Conservation (phyloP, 2,113 vertebrate genomes). For the Atlantisia rogersi region DNA sequence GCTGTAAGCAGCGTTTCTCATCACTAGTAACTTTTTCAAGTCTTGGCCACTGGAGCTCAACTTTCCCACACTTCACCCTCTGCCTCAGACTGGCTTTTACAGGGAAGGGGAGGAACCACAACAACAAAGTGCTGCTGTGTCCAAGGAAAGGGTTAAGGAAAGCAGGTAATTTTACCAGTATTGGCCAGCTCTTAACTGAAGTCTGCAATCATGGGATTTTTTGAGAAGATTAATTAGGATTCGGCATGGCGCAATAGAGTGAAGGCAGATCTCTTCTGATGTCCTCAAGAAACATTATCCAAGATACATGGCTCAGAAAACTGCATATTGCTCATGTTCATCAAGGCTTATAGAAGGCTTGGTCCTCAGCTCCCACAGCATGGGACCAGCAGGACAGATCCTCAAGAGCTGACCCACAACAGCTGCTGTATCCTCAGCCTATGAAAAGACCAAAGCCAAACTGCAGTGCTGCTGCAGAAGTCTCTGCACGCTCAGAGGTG, state of each 20-base stretch:
- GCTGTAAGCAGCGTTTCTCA: background rate
- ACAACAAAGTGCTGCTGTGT: background rate
- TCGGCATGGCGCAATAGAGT: background rate
- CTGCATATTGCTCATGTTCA: too few species aligned
- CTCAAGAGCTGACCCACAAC: too few species aligned
- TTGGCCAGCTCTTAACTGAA: background rate
- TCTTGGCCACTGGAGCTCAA: background rate
- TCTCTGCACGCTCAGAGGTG: too few species aligned
- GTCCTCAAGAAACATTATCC: background rate
- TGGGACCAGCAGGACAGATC: too few species aligned
- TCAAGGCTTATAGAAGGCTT: too few species aligned
- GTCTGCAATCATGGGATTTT: background rate
- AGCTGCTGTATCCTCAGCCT: too few species aligned
- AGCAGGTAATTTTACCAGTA: background rate
- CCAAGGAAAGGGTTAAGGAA: background rate
- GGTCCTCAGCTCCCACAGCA: too few species aligned
- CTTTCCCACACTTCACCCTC: background rate
- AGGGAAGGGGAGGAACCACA: background rate
- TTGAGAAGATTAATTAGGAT: background rate
- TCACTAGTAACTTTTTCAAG: background rate
- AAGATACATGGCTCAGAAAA: background rate
- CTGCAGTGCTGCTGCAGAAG: too few species aligned
- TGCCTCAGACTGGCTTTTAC: background rate
- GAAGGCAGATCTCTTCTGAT: background rate
- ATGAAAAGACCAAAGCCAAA: too few species aligned